These are phyloP conservation scores for Ceyx melanurus DNA, from an alignment of 2,113 vertebrate genomes.

Conservation along the genomic window DNA sequence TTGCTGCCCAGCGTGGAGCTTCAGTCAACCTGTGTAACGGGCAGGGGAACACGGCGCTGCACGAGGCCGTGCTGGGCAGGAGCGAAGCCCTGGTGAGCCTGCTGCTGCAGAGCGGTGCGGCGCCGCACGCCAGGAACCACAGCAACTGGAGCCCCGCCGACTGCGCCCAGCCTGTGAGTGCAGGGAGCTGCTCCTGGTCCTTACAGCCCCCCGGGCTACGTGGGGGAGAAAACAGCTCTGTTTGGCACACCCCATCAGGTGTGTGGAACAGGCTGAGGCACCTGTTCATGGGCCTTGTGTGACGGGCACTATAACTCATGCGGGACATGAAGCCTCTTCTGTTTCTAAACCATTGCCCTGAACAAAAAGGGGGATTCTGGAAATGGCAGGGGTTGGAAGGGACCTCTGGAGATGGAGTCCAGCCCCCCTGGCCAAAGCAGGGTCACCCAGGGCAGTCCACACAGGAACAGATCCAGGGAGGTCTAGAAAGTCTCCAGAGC, in stretches of 20 bases:
- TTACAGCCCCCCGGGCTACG: too few relatives aligned
- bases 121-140: slow-evolving; percentile 77
- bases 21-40: slow-evolving; percentile 82
- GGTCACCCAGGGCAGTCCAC: too few relatives aligned
- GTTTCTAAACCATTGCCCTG: not conserved
- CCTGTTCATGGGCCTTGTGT: not conserved
- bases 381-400: not conserved
- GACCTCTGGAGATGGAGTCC: too few relatives aligned
- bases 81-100: slow-evolving; percentile 82
- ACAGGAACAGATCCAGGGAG: too few relatives aligned
- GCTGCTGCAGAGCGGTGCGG: slow-evolving; percentile 83
- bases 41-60: slow-evolving; percentile 88
- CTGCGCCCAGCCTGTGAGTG: slow-evolving; percentile 82
- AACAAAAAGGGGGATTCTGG: not conserved
- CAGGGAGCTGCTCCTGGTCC: too few relatives aligned
- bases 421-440: too few relatives aligned
- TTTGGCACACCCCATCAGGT: not conserved
- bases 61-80: slow-evolving; percentile 81
- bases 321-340: not conserved
- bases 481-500: too few relatives aligned
- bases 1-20: slow-evolving; percentile 79
- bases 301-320: fast-evolving
- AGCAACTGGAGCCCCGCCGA: slow-evolving; percentile 83
- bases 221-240: not conserved
- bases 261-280: fast-evolving